Evolutionary conservation across 2,888 invertebrate species (phyloP), one percentile per base, ranked within the genome.

Genomic region (Parnassius mnemosyne): DNA sequence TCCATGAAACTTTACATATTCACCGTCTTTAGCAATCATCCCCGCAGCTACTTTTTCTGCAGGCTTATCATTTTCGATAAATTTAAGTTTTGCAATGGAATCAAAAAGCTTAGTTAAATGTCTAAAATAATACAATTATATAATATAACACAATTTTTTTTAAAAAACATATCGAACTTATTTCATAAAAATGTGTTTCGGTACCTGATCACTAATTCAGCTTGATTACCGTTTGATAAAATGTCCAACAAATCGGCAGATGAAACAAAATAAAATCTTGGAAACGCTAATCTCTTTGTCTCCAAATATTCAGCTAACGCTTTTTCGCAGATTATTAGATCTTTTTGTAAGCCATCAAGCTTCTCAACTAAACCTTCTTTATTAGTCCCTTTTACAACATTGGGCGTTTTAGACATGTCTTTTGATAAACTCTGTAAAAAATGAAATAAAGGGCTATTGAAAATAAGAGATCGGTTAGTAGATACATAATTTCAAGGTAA

Each of bases 61-160:
- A 56, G 93, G 93, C 55, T 93, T 92, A 56, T 92, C 92, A 63
- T 92, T 92, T 64, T 93, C 92, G 65, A 93, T 93, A 75, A 99
- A 98, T 78, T 95, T 95, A 49, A 99, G 87, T 75, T 94, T 94
- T 1, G 98, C 97, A 85, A 99, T 96, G 0, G 98, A 98, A 90
- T 99, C 98, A 82, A 99, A 99, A 52, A 99, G 89, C 87, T 99
- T 99, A 1, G 97, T 98, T 74, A 99, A 92, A 87, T 99, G 99
- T 76, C 96, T 97, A 68, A 61, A 85, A 61, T 25, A 20, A 11
- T 53, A 41, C 16, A 42, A 25, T 44, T 9, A 7, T 34, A 34
- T 34, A 34, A 34, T 5, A 34, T 34, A 7, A 34, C 34, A 34
- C 34, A 34, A 34, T 2, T 20, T 20, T 20, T 20, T 20, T 20